A percentile compares a stretch with the other conserved stretches of the same genome.
Conservation (phyloP, 2,888 invertebrate genomes). For the Caenorhabditis auriculariae region DNA sequence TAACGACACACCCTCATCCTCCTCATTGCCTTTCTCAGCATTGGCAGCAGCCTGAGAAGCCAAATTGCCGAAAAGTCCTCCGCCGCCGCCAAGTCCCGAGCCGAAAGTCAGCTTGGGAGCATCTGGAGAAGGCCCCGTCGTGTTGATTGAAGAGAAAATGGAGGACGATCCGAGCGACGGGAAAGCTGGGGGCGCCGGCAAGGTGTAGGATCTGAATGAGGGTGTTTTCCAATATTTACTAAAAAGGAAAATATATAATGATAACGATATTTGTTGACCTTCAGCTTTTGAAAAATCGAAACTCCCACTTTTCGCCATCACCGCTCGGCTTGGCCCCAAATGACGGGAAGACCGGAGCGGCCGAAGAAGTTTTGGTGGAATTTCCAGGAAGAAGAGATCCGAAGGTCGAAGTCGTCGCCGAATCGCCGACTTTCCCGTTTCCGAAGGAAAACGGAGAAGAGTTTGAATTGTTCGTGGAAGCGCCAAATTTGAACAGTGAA, state of each 20-base stretch:
- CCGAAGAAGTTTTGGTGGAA: background rate
- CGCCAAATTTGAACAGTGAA: too few relatives aligned
- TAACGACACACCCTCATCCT: conserved; percentile 8
- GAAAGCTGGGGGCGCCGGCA: background rate
- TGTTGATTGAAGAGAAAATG: background rate
- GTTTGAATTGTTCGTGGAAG: too few relatives aligned
- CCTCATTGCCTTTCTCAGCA: conserved; percentile 10
- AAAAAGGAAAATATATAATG: too few relatives aligned
- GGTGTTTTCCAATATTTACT: too few relatives aligned
- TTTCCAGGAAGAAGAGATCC: background rate
- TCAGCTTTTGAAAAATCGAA: too few relatives aligned
- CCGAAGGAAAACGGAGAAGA: too few relatives aligned
- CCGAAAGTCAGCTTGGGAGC: too few relatives aligned
- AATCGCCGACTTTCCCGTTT: background rate
- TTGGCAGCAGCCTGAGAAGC: conserved; percentile 12
- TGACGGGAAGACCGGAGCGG: background rate
- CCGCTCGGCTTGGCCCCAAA: background rate
- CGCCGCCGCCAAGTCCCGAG: background rate
- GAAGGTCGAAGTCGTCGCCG: conserved; percentile 1
- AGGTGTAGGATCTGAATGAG: too few relatives aligned
- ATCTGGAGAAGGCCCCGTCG: background rate
- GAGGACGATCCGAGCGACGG: conserved; percentile 3
- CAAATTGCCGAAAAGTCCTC: conserved; percentile 9
- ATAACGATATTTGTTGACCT: too few relatives aligned
- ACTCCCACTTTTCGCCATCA: too few relatives aligned